Evolutionary conservation across 2,888 invertebrate species (phyloP), one percentile per base, ranked within the genome.

Genomic region (Melieria crassipennis): DNA sequence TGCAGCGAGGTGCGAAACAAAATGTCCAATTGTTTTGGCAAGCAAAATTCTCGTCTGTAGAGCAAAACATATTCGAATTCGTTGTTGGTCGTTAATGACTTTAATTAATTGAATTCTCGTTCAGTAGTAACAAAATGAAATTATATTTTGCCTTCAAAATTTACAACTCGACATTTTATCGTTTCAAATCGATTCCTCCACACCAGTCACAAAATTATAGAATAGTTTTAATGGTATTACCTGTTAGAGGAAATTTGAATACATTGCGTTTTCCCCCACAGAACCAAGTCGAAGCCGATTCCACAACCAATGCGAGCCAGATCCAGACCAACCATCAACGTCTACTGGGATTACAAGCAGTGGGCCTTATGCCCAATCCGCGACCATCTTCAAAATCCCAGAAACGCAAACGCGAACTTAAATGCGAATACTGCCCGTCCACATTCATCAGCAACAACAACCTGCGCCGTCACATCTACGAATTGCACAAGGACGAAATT

Each of bases 401-500:
- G 80, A 85, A 85, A 77, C 84, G 85, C 71, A 85, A 83, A 75
- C 83, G 85, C 77, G 85, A 85, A 79, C 79, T 85, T 55, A 84
- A 85, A 71, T 87, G 87, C 73, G 84, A 86, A 58, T 86, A 85
- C 73, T 87, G 87, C 77, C 82, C 84, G 67, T 85, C 86, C 67
- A 85, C 85, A 47, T 87, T 87, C 78, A 85, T 86, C n/a, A 87
- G 84, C 75, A 83, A 85, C 73, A 87, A 86, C 74, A 87, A 87
- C 73, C 80, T 87, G 69, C 82, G 86, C 4, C 83, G 87, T 11
- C 87, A 87, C 74, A 83, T 87, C 74, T 84, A 83, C 47, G 87
- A 87, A 73, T 79, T 87, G 75, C 87, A 87, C 75, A 86, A 86
- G 75, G 81, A 84, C 64, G 86, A 86, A 80, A 82, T 84, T 46